Evolutionary conservation across 2,888 invertebrate species (phyloP).

Genomic region (Scotopteryx bipunctaria): DNA sequence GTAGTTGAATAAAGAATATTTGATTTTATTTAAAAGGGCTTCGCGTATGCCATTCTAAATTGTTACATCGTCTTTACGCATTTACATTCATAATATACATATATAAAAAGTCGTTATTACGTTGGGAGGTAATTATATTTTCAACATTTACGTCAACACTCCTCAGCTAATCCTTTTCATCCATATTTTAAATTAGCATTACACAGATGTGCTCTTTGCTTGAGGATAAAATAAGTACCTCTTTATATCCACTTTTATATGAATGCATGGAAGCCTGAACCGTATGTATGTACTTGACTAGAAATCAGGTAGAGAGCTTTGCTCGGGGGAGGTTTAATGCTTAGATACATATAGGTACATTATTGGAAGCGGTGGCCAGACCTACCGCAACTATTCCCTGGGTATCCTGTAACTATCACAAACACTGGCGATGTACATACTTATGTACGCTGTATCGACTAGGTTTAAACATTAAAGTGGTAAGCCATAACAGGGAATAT

Average conservation of each 20-base stretch:
- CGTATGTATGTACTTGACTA: neutral
- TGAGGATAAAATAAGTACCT: constrained; percentile 1
- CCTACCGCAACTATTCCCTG: constrained; percentile 1
- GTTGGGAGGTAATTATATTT: constrained; percentile 2
- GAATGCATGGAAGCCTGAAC: neutral
- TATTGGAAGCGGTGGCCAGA: neutral
- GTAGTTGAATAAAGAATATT: no score
- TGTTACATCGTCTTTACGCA: no score
- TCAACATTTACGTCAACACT: constrained; percentile 1
- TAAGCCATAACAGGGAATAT: no score
- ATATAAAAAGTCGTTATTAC: neutral
- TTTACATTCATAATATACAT: neutral
- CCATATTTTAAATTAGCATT: constrained; percentile 12
- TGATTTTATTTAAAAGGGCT: no score
- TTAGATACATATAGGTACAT: neutral
- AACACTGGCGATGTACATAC: no score
- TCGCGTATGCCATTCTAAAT: no score
- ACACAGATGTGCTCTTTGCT: constrained; percentile 15
- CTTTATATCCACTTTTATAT: neutral
- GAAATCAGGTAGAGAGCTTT: neutral
- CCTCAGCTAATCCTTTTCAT: constrained; percentile 1
- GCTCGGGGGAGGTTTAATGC: neutral
- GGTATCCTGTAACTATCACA: neutral
- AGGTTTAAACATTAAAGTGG: no score
- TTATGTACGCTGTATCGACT: no score